Percentiles rank a stretch among this genome's conserved stretches.
Conservation (phyloP, 2,888 invertebrate genomes). For the Hyposoter dolosus region DNA sequence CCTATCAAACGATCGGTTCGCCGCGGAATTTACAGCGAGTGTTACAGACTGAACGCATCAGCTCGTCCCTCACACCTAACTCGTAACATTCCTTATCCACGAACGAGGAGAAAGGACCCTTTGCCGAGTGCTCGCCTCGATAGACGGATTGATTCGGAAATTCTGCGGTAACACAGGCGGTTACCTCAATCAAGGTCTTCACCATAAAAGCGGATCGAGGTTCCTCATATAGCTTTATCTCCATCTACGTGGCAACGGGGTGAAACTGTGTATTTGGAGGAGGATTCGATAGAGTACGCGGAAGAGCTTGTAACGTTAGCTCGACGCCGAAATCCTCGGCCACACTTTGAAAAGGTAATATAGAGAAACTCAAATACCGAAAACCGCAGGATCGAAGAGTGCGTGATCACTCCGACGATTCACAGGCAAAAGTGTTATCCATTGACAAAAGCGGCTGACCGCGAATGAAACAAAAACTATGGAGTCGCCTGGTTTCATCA, state of each 20-base stretch:
- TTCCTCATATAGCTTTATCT: conserved; percentile 44
- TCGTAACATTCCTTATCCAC: conserved; percentile 62
- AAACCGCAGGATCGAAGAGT: conserved; percentile 45
- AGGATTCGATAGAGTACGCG: conserved; percentile 9
- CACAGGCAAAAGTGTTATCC: background rate
- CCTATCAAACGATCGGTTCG: conserved; percentile 80
- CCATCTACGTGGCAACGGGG: conserved; percentile 22
- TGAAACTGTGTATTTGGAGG: conserved; percentile 29
- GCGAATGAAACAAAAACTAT: background rate
- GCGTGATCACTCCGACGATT: conserved; percentile 32
- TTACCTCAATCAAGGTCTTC: conserved; percentile 65
- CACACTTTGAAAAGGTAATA: conserved; percentile 44
- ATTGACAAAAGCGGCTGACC: background rate
- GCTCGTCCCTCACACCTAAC: conserved; percentile 48
- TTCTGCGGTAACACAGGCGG: conserved; percentile 77
- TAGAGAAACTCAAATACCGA: conserved; percentile 22
- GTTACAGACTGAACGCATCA: conserved; percentile 56
- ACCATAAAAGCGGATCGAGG: conserved; percentile 45
- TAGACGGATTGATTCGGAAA: conserved; percentile 82
- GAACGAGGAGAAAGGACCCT: conserved; percentile 63
- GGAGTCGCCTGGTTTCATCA: background rate
- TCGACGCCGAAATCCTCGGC: conserved; percentile 56
- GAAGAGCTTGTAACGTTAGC: conserved; percentile 28
- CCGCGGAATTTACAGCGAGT: conserved; percentile 75
- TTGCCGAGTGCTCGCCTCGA: conserved; percentile 70